Conservation (phyloP, 2,888 invertebrate species). For the Drosophila meridiana region DNA sequence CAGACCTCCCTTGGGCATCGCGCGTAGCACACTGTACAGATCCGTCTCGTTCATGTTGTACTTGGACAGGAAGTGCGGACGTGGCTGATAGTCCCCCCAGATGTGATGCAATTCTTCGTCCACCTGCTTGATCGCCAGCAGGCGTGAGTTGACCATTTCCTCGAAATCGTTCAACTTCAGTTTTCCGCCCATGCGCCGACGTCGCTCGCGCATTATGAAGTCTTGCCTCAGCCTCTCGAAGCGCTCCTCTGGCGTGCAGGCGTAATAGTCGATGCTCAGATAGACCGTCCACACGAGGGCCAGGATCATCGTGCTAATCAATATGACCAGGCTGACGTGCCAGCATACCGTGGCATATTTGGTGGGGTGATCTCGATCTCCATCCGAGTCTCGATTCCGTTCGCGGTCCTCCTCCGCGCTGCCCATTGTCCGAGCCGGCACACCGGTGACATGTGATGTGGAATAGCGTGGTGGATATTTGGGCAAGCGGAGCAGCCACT, state of each 20-base stretch:
- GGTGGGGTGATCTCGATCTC: not conserved
- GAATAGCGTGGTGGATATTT: slow-evolving; percentile 14
- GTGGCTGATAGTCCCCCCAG: slow-evolving; percentile 42
- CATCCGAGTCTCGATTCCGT: not conserved
- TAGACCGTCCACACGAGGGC: slow-evolving; percentile 34
- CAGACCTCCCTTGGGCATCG: slow-evolving; percentile 90
- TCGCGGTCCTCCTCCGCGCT: not conserved
- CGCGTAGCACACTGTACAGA: slow-evolving; percentile 88
- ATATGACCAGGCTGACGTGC: slow-evolving; percentile 44
- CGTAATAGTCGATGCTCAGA: slow-evolving; percentile 27
- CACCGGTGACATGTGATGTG: not conserved
- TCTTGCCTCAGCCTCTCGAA: slow-evolving; percentile 20
- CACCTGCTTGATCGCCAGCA: slow-evolving; percentile 86
- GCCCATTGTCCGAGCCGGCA: not conserved
- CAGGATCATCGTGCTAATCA: slow-evolving; percentile 41
- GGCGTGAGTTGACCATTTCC: slow-evolving; percentile 85
- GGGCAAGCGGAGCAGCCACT: slow-evolving; percentile 4
- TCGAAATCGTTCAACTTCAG: slow-evolving; percentile 79
- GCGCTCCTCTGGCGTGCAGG: slow-evolving; percentile 28
- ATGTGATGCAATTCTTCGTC: slow-evolving; percentile 85
- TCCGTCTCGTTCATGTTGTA: slow-evolving; percentile 83
- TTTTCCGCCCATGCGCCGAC: slow-evolving; percentile 61
- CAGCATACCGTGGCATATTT: slow-evolving; percentile 42
- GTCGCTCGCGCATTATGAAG: slow-evolving; percentile 27
- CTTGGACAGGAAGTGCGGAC: slow-evolving; percentile 40